phyloP scores from a whole-genome alignment of 2,797 vertebrate species.

The Petrocephalus sullivani region DNA sequence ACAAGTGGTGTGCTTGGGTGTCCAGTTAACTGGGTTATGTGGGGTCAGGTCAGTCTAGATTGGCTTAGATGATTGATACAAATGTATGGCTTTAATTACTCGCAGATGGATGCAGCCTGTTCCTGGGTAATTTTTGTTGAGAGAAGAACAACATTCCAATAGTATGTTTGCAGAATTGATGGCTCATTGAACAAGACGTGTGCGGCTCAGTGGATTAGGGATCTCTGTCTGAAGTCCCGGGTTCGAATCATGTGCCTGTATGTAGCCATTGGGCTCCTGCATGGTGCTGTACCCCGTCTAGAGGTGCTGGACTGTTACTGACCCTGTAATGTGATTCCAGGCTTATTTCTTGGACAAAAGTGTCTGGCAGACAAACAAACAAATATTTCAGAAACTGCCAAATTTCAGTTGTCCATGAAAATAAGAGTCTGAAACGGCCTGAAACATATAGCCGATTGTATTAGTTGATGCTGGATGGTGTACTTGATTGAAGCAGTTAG shows the following conservation, averaged over 20 bases:
- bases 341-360: background rate
- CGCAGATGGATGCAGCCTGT: background rate
- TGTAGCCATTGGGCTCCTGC: background rate
- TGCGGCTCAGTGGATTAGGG: background rate
- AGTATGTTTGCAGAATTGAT: background rate
- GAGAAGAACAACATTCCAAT: background rate
- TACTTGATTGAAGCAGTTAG: background rate
- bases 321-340: background rate
- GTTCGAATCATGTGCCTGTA: background rate
- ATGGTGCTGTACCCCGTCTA: background rate
- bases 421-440: background rate
- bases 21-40: background rate
- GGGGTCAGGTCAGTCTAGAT: background rate
- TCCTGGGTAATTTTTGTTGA: background rate
- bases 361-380: background rate
- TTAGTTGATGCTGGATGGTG: background rate
- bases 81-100: background rate
- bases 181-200: background rate
- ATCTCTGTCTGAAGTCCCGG: background rate
- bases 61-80: background rate
- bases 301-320: background rate
- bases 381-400: background rate
- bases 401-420: background rate
- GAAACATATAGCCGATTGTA: background rate
- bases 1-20: background rate